phyloP scores from a whole-genome alignment of 2,113 vertebrate genomes.

The Nothoprocta perdicaria region DNA sequence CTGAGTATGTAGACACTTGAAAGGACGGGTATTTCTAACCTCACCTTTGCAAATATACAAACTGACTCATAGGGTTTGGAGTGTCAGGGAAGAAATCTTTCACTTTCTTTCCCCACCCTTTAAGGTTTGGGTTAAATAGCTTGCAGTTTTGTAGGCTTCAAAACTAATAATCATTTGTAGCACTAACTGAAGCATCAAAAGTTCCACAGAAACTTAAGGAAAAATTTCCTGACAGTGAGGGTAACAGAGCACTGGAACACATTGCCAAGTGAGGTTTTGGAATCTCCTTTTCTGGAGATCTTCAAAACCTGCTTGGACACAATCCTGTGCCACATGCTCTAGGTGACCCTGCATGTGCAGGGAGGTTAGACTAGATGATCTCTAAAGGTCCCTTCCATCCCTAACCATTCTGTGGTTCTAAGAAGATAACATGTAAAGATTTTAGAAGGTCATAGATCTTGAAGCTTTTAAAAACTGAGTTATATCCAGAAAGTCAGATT shows the following conservation, averaged over 20 bases:
- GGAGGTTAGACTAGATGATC: too few relatives aligned
- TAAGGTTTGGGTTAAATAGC: background rate
- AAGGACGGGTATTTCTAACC: constrained; percentile 22
- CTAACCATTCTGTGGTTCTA: background rate
- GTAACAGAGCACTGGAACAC: too few relatives aligned
- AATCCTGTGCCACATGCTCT: too few relatives aligned
- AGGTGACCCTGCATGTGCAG: too few relatives aligned
- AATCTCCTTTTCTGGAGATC: too few relatives aligned
- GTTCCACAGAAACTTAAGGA: too few relatives aligned
- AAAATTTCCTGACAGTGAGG: too few relatives aligned
- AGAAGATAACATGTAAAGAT: background rate
- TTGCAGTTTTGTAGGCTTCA: background rate
- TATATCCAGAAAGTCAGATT: background rate
- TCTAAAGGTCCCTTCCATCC: too few relatives aligned
- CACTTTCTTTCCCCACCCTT: background rate
- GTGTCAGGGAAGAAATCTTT: background rate
- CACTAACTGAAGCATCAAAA: background rate
- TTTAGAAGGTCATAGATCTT: background rate
- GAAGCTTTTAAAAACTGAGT: background rate
- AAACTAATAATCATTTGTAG: background rate
- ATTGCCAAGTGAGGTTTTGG: too few relatives aligned
- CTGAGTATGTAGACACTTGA: background rate
- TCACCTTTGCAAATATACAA: constrained; percentile 18
- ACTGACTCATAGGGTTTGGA: background rate
- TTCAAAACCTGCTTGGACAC: too few relatives aligned